Percentiles rank a stretch among this genome's conserved stretches.
Conservation (phyloP, 2,797 vertebrate genomes). For the Chrysocyon brachyurus region DNA sequence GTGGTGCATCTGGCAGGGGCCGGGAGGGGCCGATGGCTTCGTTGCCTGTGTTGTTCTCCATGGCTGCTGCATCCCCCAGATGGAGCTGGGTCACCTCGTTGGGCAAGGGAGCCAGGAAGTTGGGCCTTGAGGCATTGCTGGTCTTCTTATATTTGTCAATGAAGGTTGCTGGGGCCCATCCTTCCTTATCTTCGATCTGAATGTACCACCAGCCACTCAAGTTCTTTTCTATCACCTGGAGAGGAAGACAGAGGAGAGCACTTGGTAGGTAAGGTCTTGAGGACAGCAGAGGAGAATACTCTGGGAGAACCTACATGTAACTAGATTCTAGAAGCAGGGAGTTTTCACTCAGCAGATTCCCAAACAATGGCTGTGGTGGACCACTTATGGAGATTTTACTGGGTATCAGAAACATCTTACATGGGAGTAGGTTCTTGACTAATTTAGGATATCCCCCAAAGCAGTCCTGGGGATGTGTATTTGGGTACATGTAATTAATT, state of each 20-base stretch:
- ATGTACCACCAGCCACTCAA: slow-evolving; percentile 99
- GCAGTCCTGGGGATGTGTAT: neutral
- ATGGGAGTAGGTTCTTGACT: neutral
- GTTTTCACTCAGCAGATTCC: neutral
- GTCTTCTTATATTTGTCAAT: slow-evolving; percentile 99
- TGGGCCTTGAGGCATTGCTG: slow-evolving; percentile 95
- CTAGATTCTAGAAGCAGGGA: neutral
- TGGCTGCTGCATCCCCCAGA: slow-evolving; percentile 86
- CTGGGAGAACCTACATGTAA: neutral
- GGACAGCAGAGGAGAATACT: rapidly evolving
- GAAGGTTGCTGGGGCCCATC: slow-evolving; percentile 98
- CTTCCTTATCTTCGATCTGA: slow-evolving; percentile 98
- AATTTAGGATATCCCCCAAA: neutral
- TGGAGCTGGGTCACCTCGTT: slow-evolving; percentile 94
- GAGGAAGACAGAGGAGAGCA: slow-evolving; percentile 22
- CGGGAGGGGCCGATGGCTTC: slow-evolving; percentile 91
- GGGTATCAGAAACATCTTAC: neutral
- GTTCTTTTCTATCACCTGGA: slow-evolving; percentile 98
- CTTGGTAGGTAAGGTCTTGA: neutral
- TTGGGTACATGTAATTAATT: neutral
- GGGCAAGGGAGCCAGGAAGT: slow-evolving; percentile 96
- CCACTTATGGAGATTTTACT: neutral
- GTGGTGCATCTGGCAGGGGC: slow-evolving; percentile 95
- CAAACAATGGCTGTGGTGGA: too few species aligned
- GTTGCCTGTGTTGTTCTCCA: slow-evolving; percentile 79